Percentiles rank a stretch among this genome's conserved stretches.
Conservation (phyloP, 1,140 invertebrate species). For the Lepidotrigona ventralis region DNA sequence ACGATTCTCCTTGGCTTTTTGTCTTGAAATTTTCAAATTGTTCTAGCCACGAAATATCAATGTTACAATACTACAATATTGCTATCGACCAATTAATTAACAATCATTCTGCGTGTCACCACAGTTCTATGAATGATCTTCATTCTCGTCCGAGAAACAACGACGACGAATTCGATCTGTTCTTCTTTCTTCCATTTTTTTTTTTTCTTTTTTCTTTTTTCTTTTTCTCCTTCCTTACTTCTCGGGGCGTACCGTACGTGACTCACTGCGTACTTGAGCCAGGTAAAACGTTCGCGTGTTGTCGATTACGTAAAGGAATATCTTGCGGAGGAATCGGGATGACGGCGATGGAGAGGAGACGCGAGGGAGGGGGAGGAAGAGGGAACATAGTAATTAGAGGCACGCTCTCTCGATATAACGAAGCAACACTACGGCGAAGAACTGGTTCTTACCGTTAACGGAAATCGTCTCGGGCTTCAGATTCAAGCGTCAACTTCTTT, state of each 20-base stretch:
- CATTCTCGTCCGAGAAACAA: not conserved
- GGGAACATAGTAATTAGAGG: constrained; percentile 41
- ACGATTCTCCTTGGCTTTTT: not conserved
- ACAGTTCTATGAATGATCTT: not conserved
- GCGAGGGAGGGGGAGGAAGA: not conserved
- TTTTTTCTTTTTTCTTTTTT: not conserved
- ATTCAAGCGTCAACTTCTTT: constrained; percentile 20
- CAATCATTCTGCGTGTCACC: not conserved
- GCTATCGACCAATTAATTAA: not conserved
- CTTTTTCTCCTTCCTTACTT: not conserved
- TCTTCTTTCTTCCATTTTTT: not conserved
- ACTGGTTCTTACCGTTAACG: constrained; percentile 51
- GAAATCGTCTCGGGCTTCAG: constrained; percentile 35
- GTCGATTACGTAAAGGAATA: constrained; percentile 56
- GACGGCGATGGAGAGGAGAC: not conserved
- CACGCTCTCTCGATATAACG: constrained; percentile 30
- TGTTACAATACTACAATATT: not conserved
- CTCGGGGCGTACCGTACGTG: not conserved
- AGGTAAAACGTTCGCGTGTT: constrained; percentile 58
- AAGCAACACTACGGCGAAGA: constrained; percentile 7
- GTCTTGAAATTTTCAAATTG: too few species aligned
- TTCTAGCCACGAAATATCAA: too few species aligned
- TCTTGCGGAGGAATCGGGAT: constrained; percentile 30
- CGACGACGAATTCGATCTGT: not conserved
- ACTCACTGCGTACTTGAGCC: constrained; percentile 47